Conservation (phyloP, 2,888 invertebrate genomes). For the Ceratothoa steindachneri region DNA sequence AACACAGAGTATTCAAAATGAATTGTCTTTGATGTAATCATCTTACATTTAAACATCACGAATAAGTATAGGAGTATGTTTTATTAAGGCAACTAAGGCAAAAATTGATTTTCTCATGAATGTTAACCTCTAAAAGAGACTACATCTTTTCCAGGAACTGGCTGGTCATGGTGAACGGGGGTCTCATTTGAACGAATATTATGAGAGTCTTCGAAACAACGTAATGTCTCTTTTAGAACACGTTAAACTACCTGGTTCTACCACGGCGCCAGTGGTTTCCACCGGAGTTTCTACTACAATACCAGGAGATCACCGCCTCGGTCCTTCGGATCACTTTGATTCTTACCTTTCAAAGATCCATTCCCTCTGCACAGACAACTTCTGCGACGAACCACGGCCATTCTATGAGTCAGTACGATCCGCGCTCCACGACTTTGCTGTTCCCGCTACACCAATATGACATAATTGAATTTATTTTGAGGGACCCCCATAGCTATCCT, state of each 20-base stretch:
- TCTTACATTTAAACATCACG: too few species aligned
- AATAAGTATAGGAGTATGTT: too few species aligned
- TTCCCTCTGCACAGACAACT: constrained; percentile 72
- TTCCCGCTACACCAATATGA: constrained; percentile 79
- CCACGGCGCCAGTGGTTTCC: background rate
- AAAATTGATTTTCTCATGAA: too few species aligned
- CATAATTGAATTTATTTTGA: constrained; percentile 40
- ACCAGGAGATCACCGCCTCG: constrained; percentile 23
- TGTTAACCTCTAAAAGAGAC: too few species aligned
- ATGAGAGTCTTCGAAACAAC: constrained; percentile 85
- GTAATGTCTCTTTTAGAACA: constrained; percentile 86
- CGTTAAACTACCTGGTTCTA: constrained; percentile 73
- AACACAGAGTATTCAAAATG: too few species aligned
- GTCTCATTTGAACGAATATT: constrained; percentile 83
- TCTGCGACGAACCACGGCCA: constrained; percentile 62
- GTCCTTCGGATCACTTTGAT: constrained; percentile 78
- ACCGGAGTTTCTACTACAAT: background rate
- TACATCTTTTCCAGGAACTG: constrained; percentile 70
- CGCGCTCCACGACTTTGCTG: constrained; percentile 84
- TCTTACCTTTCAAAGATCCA: constrained; percentile 87
- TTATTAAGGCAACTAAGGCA: too few species aligned
- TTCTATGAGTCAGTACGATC: constrained; percentile 86
- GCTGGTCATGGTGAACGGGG: constrained; percentile 60
- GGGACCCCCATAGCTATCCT: constrained; percentile 29
- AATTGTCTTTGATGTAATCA: too few species aligned